These are phyloP conservation scores for Tetanocera ferruginea DNA, from an alignment of 2,888 invertebrate genomes.

Conservation along the genomic window DNA sequence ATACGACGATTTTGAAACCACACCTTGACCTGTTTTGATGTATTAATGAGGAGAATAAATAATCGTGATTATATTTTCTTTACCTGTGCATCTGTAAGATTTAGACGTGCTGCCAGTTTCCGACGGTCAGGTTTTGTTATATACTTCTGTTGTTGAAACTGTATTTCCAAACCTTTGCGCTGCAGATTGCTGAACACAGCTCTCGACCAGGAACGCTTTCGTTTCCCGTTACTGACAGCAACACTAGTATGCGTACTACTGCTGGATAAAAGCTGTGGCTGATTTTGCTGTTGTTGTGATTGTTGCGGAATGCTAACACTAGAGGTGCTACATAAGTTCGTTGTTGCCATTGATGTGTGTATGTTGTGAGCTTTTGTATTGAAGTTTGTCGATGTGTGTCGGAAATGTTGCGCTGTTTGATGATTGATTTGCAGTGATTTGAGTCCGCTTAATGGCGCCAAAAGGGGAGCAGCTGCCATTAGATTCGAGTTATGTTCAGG, in stretches of 20 bases:
- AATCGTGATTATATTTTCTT: slow-evolving; percentile 31
- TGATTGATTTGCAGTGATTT: slow-evolving; percentile 60
- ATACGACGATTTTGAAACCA: slow-evolving; percentile 93
- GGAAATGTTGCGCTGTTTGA: slow-evolving; percentile 53
- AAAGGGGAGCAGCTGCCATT: slow-evolving; percentile 52
- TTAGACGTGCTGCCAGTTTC: slow-evolving; percentile 90
- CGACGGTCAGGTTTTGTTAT: slow-evolving; percentile 95
- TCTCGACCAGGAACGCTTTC: slow-evolving; percentile 94
- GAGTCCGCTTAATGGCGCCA: slow-evolving; percentile 60
- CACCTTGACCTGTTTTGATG: slow-evolving; percentile 81
- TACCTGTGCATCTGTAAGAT: slow-evolving; percentile 94
- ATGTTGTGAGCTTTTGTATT: slow-evolving; percentile 55
- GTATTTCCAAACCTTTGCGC: slow-evolving; percentile 91
- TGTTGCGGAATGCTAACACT: slow-evolving; percentile 37
- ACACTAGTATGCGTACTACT: not conserved
- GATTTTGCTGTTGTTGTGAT: slow-evolving; percentile 26
- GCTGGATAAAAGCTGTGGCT: slow-evolving; percentile 24
- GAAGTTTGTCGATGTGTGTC: slow-evolving; percentile 48
- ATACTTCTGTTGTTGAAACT: slow-evolving; percentile 95
- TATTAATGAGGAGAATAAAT: slow-evolving; percentile 6
- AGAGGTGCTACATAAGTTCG: slow-evolving; percentile 8
- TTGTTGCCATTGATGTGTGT: slow-evolving; percentile 40
- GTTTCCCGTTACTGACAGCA: slow-evolving; percentile 71
- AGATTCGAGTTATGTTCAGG: slow-evolving; percentile 47
- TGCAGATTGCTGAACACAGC: slow-evolving; percentile 96